These are phyloP conservation scores for Drosophila atroscutellata DNA, from an alignment of 2,888 invertebrate genomes.

Conservation along the genomic window DNA sequence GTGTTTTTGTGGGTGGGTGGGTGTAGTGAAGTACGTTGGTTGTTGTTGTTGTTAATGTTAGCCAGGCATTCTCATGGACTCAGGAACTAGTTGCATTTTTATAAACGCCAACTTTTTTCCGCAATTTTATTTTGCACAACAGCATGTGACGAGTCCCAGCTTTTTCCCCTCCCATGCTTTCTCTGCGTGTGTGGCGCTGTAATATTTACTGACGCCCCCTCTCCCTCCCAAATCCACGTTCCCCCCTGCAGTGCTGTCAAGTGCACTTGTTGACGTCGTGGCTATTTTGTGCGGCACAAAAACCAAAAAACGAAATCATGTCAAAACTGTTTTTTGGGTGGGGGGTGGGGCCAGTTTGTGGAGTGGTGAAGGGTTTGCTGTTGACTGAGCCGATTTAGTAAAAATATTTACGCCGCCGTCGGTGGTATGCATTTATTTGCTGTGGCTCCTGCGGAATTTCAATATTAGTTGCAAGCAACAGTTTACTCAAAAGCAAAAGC, in stretches of 20 bases:
- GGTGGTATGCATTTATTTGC: slow-evolving; percentile 61
- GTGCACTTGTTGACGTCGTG: slow-evolving; percentile 79
- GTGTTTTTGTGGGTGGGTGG: slow-evolving; percentile 15
- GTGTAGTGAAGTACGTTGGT: slow-evolving; percentile 32
- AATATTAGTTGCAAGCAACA: slow-evolving; percentile 71
- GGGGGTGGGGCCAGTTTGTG: not conserved
- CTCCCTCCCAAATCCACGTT: not conserved
- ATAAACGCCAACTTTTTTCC: slow-evolving; percentile 63
- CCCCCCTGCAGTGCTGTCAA: slow-evolving; percentile 66
- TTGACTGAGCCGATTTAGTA: slow-evolving; percentile 73
- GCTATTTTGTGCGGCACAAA: slow-evolving; percentile 70
- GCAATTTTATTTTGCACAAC: slow-evolving; percentile 46
- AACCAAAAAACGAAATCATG: slow-evolving; percentile 65
- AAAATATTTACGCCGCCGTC: slow-evolving; percentile 66
- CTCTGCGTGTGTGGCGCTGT: slow-evolving; percentile 63
- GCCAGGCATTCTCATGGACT: slow-evolving; percentile 47
- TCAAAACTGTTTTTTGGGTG: slow-evolving; percentile 59
- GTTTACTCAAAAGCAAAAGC: slow-evolving; percentile 18
- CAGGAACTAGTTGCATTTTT: slow-evolving; percentile 76
- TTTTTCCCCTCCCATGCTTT: not conserved
- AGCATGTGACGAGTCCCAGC: not conserved
- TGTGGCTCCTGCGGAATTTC: slow-evolving; percentile 66
- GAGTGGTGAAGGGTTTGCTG: slow-evolving; percentile 7
- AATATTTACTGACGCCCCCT: slow-evolving; percentile 68
- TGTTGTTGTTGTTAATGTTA: slow-evolving; percentile 26